Evolutionary conservation across 2,888 invertebrate species (phyloP), one percentile per base, ranked within the genome.

Genomic region (Drosophila picticornis): DNA sequence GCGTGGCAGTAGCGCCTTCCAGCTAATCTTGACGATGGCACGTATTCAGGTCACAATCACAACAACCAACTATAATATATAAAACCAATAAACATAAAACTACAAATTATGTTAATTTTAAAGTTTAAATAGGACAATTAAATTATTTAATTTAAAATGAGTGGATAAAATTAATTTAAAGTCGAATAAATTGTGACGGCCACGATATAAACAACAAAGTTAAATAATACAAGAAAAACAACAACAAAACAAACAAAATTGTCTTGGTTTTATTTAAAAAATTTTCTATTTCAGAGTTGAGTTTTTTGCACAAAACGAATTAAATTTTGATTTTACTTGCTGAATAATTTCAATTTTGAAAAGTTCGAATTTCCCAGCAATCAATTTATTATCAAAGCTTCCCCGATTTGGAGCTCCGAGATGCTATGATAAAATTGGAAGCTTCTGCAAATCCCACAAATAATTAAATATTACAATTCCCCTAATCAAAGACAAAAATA

Each of bases 61-160:
- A 72, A 74, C 59, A 69, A 52, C 55, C 60, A 63, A 59, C 56
- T 59, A 60, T 55, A 68, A 68, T 64, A 64, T 63, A 75, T 58
- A 80, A 66, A 71, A 58, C 46, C 65, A 70, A 61, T 63, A 76
- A 90, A 82, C 80, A 79, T 81, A 81, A 89, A 85, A 79, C 82
- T 87, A 90, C 84, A 90, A 82, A 82, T 84, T 91, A 91, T 84
- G 78, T 90, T 90, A 87, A 90, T 82, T 86, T 74, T 87, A 91
- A 90, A 80, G 71, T 84, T 83, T 86, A 87, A 79, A 88, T 91
- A 91, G 92, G 86, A 87, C 80, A 92, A 91, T 91, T 92, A 84
- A 84, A 90, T 90, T 86, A 91, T 90, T 84, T 91, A 87, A 91
- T 90, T 90, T 88, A 89, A 88, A 87, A 85, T 2, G 46, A 76